These are phyloP conservation scores for Donacobius atricapilla DNA, from an alignment of 2,113 vertebrate genomes.

Conservation along the genomic window DNA sequence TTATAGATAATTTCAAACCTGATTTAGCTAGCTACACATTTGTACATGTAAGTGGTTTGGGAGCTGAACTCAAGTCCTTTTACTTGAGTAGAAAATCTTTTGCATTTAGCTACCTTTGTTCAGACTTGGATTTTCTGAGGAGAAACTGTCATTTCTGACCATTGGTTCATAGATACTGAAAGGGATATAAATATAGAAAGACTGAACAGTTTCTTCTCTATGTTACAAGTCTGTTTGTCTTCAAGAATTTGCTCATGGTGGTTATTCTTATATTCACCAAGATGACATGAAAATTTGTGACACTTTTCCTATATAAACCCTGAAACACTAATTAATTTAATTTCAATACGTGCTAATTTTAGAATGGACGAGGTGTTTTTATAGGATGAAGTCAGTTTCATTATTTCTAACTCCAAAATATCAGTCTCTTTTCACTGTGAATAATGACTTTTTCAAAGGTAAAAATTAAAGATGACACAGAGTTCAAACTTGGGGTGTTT, in stretches of 20 bases:
- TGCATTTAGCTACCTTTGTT: neutral
- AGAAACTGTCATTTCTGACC: neutral
- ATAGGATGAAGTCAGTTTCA: neutral
- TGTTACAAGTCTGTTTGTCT: neutral
- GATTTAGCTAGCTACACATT: neutral
- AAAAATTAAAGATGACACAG: neutral
- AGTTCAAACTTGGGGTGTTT: neutral
- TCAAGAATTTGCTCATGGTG: neutral
- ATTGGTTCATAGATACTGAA: neutral
- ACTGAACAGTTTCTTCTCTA: neutral
- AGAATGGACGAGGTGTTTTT: neutral
- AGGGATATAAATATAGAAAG: neutral
- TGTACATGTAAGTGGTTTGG: neutral
- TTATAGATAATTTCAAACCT: neutral
- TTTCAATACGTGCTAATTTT: neutral
- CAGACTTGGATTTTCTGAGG: neutral
- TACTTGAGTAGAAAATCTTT: neutral
- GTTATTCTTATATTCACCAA: neutral
- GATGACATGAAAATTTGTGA: neutral
- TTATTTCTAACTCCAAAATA: neutral
- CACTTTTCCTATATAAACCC: neutral
- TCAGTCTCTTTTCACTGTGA: neutral
- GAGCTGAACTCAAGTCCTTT: neutral
- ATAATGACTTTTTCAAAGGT: neutral
- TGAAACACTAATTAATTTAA: neutral